phyloP scores from a whole-genome alignment of 37 sponge, comb jelly and placozoan species.

The Aplysina aerophoba region DNA sequence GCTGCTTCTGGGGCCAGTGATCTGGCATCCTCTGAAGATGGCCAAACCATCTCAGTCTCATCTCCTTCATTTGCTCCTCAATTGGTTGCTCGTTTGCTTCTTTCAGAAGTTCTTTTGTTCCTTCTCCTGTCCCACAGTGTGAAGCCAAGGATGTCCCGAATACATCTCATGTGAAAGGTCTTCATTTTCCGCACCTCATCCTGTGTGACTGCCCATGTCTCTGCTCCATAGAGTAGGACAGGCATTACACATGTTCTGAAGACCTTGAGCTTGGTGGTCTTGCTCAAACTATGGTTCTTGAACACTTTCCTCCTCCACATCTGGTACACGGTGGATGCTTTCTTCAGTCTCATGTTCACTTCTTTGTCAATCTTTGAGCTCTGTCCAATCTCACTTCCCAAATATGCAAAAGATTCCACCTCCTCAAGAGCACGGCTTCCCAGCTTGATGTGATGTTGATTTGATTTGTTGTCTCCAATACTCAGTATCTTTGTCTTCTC shows the following conservation, averaged over 20 bases:
- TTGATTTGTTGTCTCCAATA: constrained; percentile 3
- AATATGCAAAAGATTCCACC: constrained; percentile 6
- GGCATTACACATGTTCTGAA: constrained; percentile 22
- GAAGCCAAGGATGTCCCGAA: constrained; percentile 28
- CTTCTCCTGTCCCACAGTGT: constrained; percentile 22
- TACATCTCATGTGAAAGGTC: constrained; percentile 24
- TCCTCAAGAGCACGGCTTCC: neutral
- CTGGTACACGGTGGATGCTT: constrained; percentile 21
- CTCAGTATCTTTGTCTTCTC: constrained; percentile 18
- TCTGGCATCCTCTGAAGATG: constrained; percentile 21
- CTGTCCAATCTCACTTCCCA: constrained; percentile 27
- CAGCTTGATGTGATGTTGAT: neutral
- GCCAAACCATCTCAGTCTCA: constrained; percentile 27
- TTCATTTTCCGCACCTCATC: constrained; percentile 5
- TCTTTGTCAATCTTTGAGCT: neutral
- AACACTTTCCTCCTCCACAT: constrained; percentile 29
- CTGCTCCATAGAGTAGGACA: constrained; percentile 22
- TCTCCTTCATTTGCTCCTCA: neutral
- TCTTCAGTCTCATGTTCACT: constrained; percentile 27
- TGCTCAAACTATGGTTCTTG: constrained; percentile 13
- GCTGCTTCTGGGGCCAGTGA: constrained; percentile 9
- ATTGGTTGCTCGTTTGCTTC: constrained; percentile 5
- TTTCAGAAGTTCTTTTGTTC: neutral
- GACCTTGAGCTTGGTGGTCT: constrained; percentile 2
- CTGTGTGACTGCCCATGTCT: constrained; percentile 25